Evolutionary conservation across 2,888 invertebrate species (phyloP).

Genomic region (Apocheima hispidaria): DNA sequence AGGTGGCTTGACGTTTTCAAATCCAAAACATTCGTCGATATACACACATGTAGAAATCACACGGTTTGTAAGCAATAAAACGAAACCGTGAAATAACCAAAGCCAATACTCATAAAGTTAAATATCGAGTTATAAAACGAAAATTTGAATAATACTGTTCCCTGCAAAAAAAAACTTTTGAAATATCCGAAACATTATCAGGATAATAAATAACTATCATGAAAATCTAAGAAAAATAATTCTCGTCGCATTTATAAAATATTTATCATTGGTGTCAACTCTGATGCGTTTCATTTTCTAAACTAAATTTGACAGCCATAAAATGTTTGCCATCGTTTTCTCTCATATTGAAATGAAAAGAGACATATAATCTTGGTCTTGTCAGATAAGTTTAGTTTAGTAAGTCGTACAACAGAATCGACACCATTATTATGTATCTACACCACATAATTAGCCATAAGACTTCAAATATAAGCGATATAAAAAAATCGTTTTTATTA

Average conservation of each 20-base stretch:
- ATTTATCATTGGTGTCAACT: too few relatives aligned
- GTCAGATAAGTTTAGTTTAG: too few relatives aligned
- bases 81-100: constrained; percentile 74
- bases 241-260: background rate
- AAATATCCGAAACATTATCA: background rate
- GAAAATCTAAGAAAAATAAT: background rate
- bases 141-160: constrained; percentile 47
- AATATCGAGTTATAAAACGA: constrained; percentile 58
- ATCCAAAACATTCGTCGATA: constrained; percentile 8
- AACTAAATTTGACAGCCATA: too few relatives aligned
- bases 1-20: constrained; percentile 7
- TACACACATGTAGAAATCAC: constrained; percentile 23
- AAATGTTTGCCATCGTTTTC: too few relatives aligned
- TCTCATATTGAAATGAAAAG: too few relatives aligned
- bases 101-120: constrained; percentile 74
- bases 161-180: constrained; percentile 34
- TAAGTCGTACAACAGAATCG: too few relatives aligned
- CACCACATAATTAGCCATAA: too few relatives aligned
- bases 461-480: too few relatives aligned
- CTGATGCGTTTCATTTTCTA: too few relatives aligned
- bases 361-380: too few relatives aligned
- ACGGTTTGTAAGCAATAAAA: constrained; percentile 65
- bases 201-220: background rate
- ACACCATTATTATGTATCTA: too few relatives aligned
- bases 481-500: too few relatives aligned